A percentile compares a stretch with the other conserved stretches of the same genome.
phyloP scores from a whole-genome alignment of 1,140 invertebrate genomes.

The Kradibia gibbosae region DNA sequence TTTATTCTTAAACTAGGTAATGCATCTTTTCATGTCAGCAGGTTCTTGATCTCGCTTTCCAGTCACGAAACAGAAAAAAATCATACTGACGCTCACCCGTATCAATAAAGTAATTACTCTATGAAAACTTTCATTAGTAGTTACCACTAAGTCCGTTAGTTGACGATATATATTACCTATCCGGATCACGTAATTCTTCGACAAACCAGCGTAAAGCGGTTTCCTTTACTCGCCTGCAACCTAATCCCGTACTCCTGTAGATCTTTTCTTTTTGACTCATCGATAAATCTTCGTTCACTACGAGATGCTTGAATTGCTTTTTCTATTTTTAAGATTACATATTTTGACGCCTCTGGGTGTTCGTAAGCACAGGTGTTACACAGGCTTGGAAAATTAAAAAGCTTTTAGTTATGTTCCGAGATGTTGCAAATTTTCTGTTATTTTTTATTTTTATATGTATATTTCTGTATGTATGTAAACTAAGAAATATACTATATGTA shows the following conservation, averaged over 20 bases:
- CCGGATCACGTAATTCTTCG: conserved; percentile 66
- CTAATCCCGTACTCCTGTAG: too few species aligned
- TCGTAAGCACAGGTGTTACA: conserved; percentile 6
- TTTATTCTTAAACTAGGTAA: conserved; percentile 20
- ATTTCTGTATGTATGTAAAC: too few species aligned
- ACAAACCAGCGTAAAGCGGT: conserved; percentile 56
- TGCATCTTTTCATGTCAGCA: conserved; percentile 40
- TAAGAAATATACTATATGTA: too few species aligned
- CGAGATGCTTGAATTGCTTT: conserved; percentile 26
- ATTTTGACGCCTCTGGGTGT: neutral
- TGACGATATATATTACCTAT: conserved; percentile 62
- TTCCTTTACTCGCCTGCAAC: neutral
- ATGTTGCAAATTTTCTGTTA: neutral
- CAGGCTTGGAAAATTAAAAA: neutral
- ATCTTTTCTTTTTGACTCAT: conserved; percentile 45
- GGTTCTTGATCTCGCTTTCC: conserved; percentile 24
- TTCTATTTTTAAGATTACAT: conserved; percentile 34
- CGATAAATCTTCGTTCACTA: conserved; percentile 56
- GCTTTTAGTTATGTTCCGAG: neutral
- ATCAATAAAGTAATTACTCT: conserved; percentile 72
- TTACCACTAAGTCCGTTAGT: conserved; percentile 51
- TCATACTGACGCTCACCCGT: conserved; percentile 57
- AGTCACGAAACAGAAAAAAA: conserved; percentile 68
- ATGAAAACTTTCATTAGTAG: conserved; percentile 68
- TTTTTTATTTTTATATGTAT: neutral